Evolutionary conservation across 2,113 vertebrate species (phyloP).

Genomic region (Indri indri): DNA sequence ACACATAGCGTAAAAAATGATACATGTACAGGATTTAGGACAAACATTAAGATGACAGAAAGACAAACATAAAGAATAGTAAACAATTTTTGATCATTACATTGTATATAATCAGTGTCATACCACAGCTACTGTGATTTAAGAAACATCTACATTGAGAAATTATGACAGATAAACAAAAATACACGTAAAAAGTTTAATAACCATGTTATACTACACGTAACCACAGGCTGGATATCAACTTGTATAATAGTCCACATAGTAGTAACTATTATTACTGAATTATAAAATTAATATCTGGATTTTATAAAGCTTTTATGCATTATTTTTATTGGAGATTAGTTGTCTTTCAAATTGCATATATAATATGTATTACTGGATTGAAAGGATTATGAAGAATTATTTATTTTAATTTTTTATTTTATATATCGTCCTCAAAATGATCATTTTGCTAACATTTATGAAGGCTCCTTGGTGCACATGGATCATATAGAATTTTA

Average conservation of each 20-base stretch:
- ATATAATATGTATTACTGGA: neutral
- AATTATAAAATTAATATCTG: neutral
- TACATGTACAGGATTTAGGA: neutral
- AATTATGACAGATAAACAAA: neutral
- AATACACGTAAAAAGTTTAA: neutral
- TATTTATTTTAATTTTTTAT: slow-evolving; percentile 4
- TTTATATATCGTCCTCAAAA: neutral
- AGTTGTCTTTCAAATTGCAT: neutral
- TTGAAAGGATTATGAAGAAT: neutral
- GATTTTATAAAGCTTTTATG: neutral
- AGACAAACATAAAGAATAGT: neutral
- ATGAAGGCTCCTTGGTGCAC: neutral
- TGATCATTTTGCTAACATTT: neutral
- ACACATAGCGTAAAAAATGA: neutral
- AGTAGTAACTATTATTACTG: neutral
- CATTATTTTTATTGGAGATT: neutral
- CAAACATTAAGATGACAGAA: neutral
- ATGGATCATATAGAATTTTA: neutral
- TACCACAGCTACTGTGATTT: neutral
- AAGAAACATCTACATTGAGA: neutral
- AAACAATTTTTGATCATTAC: neutral
- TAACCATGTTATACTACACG: neutral
- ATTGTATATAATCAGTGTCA: neutral
- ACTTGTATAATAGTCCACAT: neutral
- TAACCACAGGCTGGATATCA: neutral